Percentiles rank a stretch among this genome's conserved stretches.
phyloP scores from a whole-genome alignment of 2,113 vertebrate genomes.

The Rhinolophus ferrumequinum region DNA sequence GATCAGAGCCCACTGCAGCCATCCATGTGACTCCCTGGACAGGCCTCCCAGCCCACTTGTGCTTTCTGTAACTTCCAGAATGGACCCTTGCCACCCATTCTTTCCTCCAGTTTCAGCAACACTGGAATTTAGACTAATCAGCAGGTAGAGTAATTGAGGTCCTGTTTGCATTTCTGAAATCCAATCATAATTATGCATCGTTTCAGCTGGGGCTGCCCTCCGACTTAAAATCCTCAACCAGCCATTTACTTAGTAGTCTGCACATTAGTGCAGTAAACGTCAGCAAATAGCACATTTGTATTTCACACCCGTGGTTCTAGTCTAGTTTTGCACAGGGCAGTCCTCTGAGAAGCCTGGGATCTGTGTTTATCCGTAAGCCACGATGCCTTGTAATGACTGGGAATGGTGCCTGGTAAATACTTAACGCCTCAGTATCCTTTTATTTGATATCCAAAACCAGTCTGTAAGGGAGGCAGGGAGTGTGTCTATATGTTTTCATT shows the following conservation, averaged over 20 bases:
- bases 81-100: background rate
- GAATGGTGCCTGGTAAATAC: background rate
- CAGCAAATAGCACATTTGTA: background rate
- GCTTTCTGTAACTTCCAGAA: background rate
- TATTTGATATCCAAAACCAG: background rate
- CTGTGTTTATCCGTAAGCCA: background rate
- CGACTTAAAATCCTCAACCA: background rate
- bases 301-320: background rate
- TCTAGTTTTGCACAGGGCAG: background rate
- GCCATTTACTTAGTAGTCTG: background rate
- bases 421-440: background rate
- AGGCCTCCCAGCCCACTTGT: background rate
- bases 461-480: no score
- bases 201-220: background rate
- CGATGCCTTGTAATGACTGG: rapidly evolving
- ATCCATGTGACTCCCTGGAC: rapidly evolving
- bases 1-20: background rate
- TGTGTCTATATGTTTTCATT: background rate
- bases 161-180: constrained; percentile 23
- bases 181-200: background rate
- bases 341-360: background rate
- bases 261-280: background rate
- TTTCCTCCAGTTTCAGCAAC: background rate
- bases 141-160: background rate
- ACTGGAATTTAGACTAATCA: background rate